A percentile compares a stretch with the other conserved stretches of the same genome.
Evolutionary conservation across 92 coral and sea anemone species (phyloP).

Genomic region (Bergia puertoricense): DNA sequence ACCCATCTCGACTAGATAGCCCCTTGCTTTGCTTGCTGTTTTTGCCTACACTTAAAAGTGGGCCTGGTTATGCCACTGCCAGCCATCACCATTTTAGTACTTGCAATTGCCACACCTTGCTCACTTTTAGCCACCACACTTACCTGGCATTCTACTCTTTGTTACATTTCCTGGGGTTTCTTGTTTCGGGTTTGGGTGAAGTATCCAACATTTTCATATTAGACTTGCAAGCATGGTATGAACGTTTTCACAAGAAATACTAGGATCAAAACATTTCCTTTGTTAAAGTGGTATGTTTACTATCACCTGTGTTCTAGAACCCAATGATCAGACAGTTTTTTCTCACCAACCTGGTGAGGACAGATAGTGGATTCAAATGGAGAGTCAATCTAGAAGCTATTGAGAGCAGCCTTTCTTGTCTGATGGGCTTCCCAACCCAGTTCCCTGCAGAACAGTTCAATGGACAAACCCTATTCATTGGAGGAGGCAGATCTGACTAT

Average conservation of each 20-base stretch:
- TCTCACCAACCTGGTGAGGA: constrained; percentile 77
- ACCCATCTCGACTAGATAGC: too few relatives aligned
- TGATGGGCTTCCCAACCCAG: constrained; percentile 68
- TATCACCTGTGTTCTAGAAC: constrained; percentile 50
- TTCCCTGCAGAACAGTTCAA: constrained; percentile 62
- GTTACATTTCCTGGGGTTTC: not conserved
- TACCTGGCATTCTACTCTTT: too few relatives aligned
- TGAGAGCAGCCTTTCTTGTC: constrained; percentile 62
- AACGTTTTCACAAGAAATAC: too few relatives aligned
- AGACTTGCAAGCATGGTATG: too few relatives aligned
- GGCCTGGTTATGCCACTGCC: too few relatives aligned
- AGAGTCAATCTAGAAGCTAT: constrained; percentile 81
- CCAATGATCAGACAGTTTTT: constrained; percentile 75
- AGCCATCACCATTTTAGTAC: not conserved
- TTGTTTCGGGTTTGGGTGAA: too few relatives aligned
- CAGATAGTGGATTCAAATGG: constrained; percentile 75
- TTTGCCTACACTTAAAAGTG: too few relatives aligned
- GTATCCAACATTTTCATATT: too few relatives aligned
- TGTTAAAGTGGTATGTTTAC: not conserved
- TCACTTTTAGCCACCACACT: too few relatives aligned
- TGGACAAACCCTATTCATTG: constrained; percentile 82
- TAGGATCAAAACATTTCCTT: too few relatives aligned
- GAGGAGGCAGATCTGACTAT: constrained; percentile 85
- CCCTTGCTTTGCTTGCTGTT: too few relatives aligned
- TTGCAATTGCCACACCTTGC: too few relatives aligned